Conservation (phyloP, 2,113 vertebrate genomes). For the Scophthalmus maximus region DNA sequence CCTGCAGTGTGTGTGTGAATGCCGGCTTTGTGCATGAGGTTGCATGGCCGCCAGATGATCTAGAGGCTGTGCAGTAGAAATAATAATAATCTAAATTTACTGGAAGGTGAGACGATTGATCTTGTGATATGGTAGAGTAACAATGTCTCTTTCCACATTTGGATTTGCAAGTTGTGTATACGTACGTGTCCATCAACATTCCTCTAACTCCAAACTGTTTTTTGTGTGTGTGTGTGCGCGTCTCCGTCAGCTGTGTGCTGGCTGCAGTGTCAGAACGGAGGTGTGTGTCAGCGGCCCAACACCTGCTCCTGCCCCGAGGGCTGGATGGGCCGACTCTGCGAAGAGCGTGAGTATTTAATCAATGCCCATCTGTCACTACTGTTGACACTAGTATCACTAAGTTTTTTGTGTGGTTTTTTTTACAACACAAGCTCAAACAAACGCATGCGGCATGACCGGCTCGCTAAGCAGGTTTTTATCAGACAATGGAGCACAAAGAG, state of each 20-base stretch:
- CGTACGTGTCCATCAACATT: not conserved
- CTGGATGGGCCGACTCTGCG: conserved; percentile 98
- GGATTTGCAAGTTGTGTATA: too few species aligned
- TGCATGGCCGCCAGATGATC: not conserved
- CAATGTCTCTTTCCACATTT: not conserved
- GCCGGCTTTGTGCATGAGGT: conserved; percentile 31
- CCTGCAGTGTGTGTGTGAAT: conserved; percentile 1
- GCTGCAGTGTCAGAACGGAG: conserved; percentile 95
- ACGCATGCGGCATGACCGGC: not conserved
- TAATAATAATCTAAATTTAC: too few species aligned
- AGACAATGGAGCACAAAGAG: conserved; percentile 10
- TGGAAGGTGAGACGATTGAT: too few species aligned
- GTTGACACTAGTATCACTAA: too few species aligned
- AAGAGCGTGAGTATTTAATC: conserved; percentile 90
- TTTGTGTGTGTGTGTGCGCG: conserved; percentile 9
- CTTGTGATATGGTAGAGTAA: too few species aligned
- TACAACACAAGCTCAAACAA: not conserved
- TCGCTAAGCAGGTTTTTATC: conserved; percentile 5
- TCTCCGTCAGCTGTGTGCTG: conserved; percentile 89
- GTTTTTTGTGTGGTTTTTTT: too few species aligned
- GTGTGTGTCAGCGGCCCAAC: conserved; percentile 92
- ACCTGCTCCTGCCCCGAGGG: conserved; percentile 92
- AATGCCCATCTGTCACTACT: accelerated
- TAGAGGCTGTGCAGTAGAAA: not conserved
- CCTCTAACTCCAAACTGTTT: not conserved